Evolutionary conservation across 2,888 invertebrate genomes (phyloP), one percentile per base, ranked within the genome.

Genomic region (Balanococcus diminutus): DNA sequence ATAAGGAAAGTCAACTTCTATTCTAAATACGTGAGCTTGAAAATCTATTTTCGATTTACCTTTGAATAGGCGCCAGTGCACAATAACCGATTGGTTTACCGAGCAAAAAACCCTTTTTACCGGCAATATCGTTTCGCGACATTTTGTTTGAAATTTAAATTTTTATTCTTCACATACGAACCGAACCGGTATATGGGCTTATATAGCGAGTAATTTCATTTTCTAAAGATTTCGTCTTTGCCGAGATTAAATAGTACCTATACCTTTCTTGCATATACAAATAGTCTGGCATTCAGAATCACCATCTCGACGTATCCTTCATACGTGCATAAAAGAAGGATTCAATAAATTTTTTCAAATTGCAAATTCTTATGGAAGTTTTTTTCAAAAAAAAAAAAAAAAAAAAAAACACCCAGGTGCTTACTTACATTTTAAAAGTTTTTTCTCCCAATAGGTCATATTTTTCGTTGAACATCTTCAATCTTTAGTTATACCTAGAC

Each of bases 21-120:
- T 39, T 67, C 61, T 46, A 51, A 83, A 67, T 83, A 67, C 75
- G 79, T 84, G 75, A 84, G 72, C 84, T 42, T 42, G 75, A 75
- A 75, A 84, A 84, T 84, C 84, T 84, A 84, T 75, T 84, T 84
- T 84, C 84, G 42, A 84, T 84, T 84, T 84, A 72, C 42, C 39
- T 84, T 75, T 79, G 72, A 84, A 46, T 84, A 84, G 79, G 51
- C 84, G 75, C 42, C 72, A 79, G 72, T 75, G 75, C 75, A 25
- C 31, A 75, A 32, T 75, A 75, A 75, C n/a, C 8, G 9, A 25
- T 6, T 32, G 8, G 75, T 32, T 75, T 75, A 51, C 51, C 19
- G 19, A 19, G 32, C 28, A 31, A 51, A 9, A 51, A 51, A 19
- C 4, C 19, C 4, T 32, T 75, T 67, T 67, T 28, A 67, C 61